phyloP scores from a whole-genome alignment of 2,797 vertebrate species.

The Micrastur ruficollis region DNA sequence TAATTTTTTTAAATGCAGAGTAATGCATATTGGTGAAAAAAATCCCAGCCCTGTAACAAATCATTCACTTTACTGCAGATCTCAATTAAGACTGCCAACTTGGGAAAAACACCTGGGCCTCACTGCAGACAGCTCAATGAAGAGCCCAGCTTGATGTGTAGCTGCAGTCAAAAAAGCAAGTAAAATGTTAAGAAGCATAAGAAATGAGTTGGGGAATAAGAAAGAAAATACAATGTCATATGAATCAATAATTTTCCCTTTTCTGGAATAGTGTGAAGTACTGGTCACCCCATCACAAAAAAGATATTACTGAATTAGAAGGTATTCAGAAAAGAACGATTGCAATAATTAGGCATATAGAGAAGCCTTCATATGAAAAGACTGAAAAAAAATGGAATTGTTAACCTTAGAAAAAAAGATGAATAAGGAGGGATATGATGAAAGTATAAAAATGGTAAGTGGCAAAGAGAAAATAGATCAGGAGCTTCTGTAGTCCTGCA shows the following conservation, averaged over 20 bases:
- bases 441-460: slow-evolving; percentile 42
- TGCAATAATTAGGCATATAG: slow-evolving; percentile 35
- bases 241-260: slow-evolving; percentile 22
- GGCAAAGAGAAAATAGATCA: slow-evolving; percentile 49
- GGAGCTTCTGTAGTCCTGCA: slow-evolving; percentile 5
- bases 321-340: slow-evolving; percentile 35
- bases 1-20: neutral
- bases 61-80: neutral
- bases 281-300: slow-evolving; percentile 8
- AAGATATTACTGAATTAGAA: slow-evolving; percentile 35
- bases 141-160: neutral
- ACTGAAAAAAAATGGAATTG: neutral
- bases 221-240: slow-evolving; percentile 20
- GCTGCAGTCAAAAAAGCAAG: neutral
- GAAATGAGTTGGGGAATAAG: neutral
- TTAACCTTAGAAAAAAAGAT: slow-evolving; percentile 31
- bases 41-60: neutral
- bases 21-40: neutral
- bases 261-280: neutral
- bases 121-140: neutral
- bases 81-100: neutral
- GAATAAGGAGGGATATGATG: slow-evolving; percentile 15
- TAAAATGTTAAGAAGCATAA: neutral
- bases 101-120: neutral
- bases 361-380: slow-evolving; percentile 22